Evolutionary conservation across 2,888 invertebrate species (phyloP).

Genomic region (Heterodera filipjevi): DNA sequence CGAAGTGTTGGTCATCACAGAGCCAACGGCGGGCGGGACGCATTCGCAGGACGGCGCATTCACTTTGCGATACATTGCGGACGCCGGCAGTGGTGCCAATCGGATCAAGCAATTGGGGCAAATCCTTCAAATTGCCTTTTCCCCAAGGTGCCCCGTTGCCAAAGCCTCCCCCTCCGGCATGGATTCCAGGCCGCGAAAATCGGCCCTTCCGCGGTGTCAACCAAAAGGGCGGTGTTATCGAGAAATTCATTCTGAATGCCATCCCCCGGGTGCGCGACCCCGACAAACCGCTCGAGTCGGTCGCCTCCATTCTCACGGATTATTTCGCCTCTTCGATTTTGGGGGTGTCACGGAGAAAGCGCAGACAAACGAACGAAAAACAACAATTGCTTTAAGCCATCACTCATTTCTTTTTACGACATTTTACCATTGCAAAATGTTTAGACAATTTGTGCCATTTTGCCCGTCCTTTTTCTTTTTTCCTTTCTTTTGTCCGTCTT

Average conservation of each 20-base stretch:
- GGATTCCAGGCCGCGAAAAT: conserved; percentile 62
- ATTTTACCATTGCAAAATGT: background rate
- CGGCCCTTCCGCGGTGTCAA: conserved; percentile 58
- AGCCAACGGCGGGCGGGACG: conserved; percentile 37
- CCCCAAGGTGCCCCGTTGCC: conserved; percentile 44
- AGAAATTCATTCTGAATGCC: conserved; percentile 62
- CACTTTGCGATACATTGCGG: conserved; percentile 49
- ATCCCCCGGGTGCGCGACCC: conserved; percentile 56
- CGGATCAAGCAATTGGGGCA: background rate
- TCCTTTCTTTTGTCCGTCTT: too few species aligned
- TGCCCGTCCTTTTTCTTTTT: background rate
- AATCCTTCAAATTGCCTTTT: background rate
- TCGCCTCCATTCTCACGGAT: conserved; percentile 50
- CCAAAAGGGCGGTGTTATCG: conserved; percentile 54
- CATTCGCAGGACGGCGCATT: conserved; percentile 45
- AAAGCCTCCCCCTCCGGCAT: conserved; percentile 53
- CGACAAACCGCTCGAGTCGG: conserved; percentile 43
- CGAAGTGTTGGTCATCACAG: conserved; percentile 55
- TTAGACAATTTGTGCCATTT: background rate
- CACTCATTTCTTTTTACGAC: background rate
- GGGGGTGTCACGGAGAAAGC: conserved; percentile 36
- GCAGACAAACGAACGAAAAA: background rate
- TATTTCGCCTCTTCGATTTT: conserved; percentile 50
- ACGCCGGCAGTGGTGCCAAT: conserved; percentile 22
- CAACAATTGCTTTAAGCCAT: background rate